Evolutionary conservation across 53 echinoderm and acorn worm species (phyloP).

Genomic region (Actinopyga echinites): DNA sequence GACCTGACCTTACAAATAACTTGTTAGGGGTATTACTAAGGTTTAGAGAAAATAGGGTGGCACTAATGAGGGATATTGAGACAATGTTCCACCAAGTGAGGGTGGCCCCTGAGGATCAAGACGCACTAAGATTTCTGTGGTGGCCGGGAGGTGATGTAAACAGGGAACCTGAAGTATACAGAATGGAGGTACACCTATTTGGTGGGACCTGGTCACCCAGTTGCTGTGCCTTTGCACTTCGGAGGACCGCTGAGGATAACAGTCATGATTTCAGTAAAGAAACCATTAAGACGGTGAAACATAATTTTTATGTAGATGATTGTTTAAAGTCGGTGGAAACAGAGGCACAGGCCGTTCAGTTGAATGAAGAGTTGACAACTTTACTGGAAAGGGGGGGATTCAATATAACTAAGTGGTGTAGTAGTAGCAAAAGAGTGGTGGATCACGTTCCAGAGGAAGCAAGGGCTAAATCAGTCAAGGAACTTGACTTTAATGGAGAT

Average conservation of each 20-base stretch:
- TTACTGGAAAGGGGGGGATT: slow-evolving; percentile 58
- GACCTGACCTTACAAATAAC: slow-evolving; percentile 68
- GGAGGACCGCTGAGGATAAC: slow-evolving; percentile 56
- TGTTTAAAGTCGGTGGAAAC: slow-evolving; percentile 58
- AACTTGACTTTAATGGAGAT: slow-evolving; percentile 42
- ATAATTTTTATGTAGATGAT: slow-evolving; percentile 75
- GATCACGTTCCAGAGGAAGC: slow-evolving; percentile 48
- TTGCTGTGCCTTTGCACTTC: slow-evolving; percentile 49
- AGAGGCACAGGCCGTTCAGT: slow-evolving; percentile 49
- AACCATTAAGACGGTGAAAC: slow-evolving; percentile 37
- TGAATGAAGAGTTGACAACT: slow-evolving; percentile 28
- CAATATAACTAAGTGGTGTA: slow-evolving; percentile 60
- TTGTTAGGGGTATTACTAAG: slow-evolving; percentile 58
- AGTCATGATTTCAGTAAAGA: slow-evolving; percentile 28
- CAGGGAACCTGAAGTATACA: slow-evolving; percentile 45
- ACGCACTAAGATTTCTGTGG: slow-evolving; percentile 63
- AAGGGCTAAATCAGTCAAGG: slow-evolving; percentile 61
- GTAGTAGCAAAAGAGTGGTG: slow-evolving; percentile 53
- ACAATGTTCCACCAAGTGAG: slow-evolving; percentile 61
- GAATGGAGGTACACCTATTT: slow-evolving; percentile 70
- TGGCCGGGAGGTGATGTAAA: slow-evolving; percentile 64
- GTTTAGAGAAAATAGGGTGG: slow-evolving; percentile 52
- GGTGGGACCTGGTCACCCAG: slow-evolving; percentile 64
- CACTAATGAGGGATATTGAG: slow-evolving; percentile 58
- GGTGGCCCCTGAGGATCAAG: slow-evolving; percentile 48